phyloP scores from a whole-genome alignment of 2,797 vertebrate genomes.

The Microcaecilia unicolor region DNA sequence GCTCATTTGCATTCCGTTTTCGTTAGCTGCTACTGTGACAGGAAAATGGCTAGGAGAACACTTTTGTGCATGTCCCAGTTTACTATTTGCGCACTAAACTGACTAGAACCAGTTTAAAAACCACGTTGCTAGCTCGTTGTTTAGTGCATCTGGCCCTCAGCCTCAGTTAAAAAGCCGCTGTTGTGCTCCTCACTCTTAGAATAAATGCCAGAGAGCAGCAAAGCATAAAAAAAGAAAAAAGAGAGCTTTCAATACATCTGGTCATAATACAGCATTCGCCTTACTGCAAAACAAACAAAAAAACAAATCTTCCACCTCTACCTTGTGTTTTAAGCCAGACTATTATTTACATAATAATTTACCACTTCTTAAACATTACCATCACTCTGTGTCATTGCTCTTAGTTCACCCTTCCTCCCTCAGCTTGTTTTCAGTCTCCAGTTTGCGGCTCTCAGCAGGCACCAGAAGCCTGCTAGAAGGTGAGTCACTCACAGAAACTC shows the following conservation, averaged over 20 bases:
- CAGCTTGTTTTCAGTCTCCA: not conserved
- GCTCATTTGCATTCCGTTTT: no score
- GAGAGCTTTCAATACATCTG: conserved; percentile 5
- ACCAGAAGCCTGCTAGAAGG: not conserved
- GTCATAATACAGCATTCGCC: not conserved
- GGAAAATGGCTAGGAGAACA: no score
- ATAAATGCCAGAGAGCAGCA: not conserved
- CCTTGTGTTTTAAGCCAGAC: not conserved
- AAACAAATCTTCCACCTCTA: no score
- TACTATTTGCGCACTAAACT: no score
- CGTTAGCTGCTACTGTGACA: no score
- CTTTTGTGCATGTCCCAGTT: no score
- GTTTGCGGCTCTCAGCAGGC: not conserved
- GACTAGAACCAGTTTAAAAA: no score
- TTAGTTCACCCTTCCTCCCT: no score
- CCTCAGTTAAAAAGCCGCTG: not conserved
- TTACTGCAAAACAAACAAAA: not conserved
- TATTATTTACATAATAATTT: not conserved
- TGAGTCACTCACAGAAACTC: not conserved
- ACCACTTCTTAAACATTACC: not conserved
- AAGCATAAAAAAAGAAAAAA: not conserved
- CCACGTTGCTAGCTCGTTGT: no score
- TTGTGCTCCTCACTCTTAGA: not conserved
- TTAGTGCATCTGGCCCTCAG: no score
- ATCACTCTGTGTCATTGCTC: not conserved